phyloP scores from a whole-genome alignment of 2,888 invertebrate genomes.

The Dynastes tityus region DNA sequence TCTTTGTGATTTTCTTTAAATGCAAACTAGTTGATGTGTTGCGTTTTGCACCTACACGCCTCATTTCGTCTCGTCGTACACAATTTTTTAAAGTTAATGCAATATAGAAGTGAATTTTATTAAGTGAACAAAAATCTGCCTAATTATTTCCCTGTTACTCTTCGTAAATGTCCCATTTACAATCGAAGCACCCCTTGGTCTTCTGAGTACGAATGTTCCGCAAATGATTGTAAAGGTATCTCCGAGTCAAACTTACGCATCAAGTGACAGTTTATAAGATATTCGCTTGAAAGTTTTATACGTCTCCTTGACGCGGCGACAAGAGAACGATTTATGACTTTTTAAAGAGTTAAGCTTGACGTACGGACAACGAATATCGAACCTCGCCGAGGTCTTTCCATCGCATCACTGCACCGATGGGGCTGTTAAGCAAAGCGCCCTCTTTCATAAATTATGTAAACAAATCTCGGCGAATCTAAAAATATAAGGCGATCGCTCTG shows the following conservation, averaged over 20 bases:
- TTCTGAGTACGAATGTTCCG: not conserved
- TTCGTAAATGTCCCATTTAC: too few relatives aligned
- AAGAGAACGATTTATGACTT: conserved; percentile 63
- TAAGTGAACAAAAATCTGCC: too few relatives aligned
- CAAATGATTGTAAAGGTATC: not conserved
- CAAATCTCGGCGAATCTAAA: conserved; percentile 48
- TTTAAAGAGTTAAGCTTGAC: conserved; percentile 60
- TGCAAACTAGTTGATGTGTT: too few relatives aligned
- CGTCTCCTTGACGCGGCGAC: conserved; percentile 61
- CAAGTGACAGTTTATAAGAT: conserved; percentile 61
- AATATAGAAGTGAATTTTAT: too few relatives aligned
- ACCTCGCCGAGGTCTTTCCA: conserved; percentile 17
- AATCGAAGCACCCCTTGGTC: too few relatives aligned
- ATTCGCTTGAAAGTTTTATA: conserved; percentile 63
- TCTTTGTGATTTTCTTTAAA: too few relatives aligned
- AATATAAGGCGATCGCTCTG: conserved; percentile 32
- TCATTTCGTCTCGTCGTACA: too few relatives aligned
- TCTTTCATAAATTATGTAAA: conserved; percentile 57
- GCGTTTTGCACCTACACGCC: too few relatives aligned
- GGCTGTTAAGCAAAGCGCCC: conserved; percentile 32
- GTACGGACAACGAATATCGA: conserved; percentile 56
- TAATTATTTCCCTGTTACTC: too few relatives aligned
- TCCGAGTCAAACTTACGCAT: conserved; percentile 20
- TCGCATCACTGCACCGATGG: conserved; percentile 45
- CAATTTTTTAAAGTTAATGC: too few relatives aligned